phyloP scores from a whole-genome alignment of 2,888 invertebrate genomes.

The Tenthredo scrophulariae region DNA sequence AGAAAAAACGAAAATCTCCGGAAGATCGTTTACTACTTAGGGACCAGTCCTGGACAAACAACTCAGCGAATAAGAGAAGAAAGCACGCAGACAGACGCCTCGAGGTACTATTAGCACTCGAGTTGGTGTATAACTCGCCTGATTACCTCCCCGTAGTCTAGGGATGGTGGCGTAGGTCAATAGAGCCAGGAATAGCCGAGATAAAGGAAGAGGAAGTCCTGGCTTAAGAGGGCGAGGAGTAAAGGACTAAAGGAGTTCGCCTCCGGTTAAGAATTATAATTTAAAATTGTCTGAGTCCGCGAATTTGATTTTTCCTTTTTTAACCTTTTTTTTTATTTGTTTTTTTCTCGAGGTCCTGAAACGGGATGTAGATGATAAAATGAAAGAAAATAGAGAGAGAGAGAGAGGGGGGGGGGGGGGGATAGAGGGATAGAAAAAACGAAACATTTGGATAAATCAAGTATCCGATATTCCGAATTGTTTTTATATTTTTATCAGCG shows the following conservation, averaged over 20 bases:
- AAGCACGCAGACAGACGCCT: not conserved
- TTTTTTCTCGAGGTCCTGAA: not conserved
- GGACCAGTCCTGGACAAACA: not conserved
- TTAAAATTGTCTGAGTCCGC: not conserved
- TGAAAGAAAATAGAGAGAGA: not conserved
- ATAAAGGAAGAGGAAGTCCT: not conserved
- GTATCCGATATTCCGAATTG: slow-evolving; percentile 19
- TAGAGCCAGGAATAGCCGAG: not conserved
- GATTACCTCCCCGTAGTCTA: not conserved
- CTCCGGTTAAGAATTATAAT: not conserved
- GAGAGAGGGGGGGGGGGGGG: too few species aligned
- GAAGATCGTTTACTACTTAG: not conserved
- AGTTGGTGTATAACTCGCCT: not conserved
- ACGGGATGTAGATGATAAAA: not conserved
- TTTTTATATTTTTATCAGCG: slow-evolving; percentile 36
- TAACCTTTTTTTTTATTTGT: not conserved
- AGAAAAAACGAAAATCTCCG: not conserved
- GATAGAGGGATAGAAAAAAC: too few species aligned
- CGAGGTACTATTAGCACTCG: not conserved
- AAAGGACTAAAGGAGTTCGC: not conserved
- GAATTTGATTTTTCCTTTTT: not conserved
- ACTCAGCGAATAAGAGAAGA: not conserved
- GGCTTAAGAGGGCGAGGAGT: not conserved
- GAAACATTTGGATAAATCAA: slow-evolving; percentile 17
- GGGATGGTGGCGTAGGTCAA: not conserved